These are phyloP conservation scores for Drosophila ezoana DNA, from an alignment of 2,888 invertebrate species.

Conservation along the genomic window DNA sequence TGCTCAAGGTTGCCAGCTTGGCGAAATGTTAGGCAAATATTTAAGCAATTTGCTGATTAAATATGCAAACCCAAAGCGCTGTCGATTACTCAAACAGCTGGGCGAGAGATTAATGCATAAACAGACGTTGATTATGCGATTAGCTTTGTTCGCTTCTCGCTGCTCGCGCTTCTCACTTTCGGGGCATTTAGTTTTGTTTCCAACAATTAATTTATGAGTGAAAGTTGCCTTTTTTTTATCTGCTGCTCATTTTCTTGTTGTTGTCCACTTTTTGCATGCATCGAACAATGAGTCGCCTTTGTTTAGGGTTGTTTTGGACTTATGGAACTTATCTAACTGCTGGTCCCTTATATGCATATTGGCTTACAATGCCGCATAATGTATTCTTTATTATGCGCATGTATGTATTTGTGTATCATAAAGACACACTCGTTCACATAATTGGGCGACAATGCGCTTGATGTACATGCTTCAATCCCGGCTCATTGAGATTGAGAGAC, in stretches of 20 bases:
- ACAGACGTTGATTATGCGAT: constrained; percentile 46
- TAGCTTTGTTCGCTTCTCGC: constrained; percentile 34
- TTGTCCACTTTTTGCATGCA: constrained; percentile 59
- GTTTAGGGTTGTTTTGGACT: constrained; percentile 38
- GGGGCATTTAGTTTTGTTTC: constrained; percentile 61
- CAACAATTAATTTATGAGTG: constrained; percentile 78
- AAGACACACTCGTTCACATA: constrained; percentile 20
- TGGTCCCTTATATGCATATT: constrained; percentile 70
- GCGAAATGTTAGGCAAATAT: constrained; percentile 51
- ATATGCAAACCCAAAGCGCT: constrained; percentile 56
- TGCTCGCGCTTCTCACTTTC: constrained; percentile 35
- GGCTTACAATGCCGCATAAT: constrained; percentile 54
- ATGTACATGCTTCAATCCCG: constrained; percentile 8
- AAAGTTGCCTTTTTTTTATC: constrained; percentile 55
- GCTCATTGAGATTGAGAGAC: neutral
- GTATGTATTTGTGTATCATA: constrained; percentile 21
- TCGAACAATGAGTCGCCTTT: constrained; percentile 64
- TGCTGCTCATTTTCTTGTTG: constrained; percentile 7
- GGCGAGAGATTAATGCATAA: constrained; percentile 25
- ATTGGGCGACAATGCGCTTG: constrained; percentile 54
- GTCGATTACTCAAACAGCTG: constrained; percentile 29
- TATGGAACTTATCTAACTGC: constrained; percentile 60
- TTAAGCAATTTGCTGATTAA: constrained; percentile 60
- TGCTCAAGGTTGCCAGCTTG: constrained; percentile 57
- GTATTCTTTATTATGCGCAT: constrained; percentile 8